Evolutionary conservation across 2,113 vertebrate genomes (phyloP).

Genomic region (Mormyrus iriodes): DNA sequence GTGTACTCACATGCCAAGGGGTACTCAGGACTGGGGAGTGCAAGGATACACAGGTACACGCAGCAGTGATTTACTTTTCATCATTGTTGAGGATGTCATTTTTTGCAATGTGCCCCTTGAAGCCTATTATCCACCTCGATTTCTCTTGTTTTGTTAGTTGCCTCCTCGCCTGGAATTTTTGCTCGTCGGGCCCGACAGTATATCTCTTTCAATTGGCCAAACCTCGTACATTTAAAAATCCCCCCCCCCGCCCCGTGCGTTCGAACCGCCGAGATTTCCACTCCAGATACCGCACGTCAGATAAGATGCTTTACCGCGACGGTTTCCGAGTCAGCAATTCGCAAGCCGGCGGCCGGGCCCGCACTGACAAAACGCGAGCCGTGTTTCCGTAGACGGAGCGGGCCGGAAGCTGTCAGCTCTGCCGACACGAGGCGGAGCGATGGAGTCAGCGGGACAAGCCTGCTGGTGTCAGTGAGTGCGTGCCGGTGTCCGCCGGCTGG

Average conservation of each 20-base stretch:
- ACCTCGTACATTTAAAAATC: conserved; percentile 47
- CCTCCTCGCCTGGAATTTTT: conserved; percentile 43
- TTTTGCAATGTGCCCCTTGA: neutral
- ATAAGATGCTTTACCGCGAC: conserved; percentile 63
- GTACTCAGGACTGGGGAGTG: neutral
- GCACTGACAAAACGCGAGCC: conserved; percentile 50
- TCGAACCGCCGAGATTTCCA: conserved; percentile 37
- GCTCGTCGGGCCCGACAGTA: conserved; percentile 62
- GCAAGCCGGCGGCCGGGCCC: conserved; percentile 45
- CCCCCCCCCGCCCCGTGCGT: conserved; percentile 36
- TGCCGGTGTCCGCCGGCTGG: neutral
- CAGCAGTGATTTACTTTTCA: neutral
- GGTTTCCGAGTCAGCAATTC: conserved; percentile 58
- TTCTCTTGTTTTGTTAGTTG: neutral
- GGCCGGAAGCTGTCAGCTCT: neutral
- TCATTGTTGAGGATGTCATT: neutral
- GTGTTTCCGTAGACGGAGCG: conserved; percentile 39
- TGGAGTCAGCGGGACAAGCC: neutral
- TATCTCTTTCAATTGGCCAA: conserved; percentile 60
- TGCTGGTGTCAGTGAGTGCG: neutral
- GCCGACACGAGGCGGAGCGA: neutral
- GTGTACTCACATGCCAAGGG: neutral
- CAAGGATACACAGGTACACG: neutral
- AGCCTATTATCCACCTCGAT: neutral
- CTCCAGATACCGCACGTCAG: conserved; percentile 57